A percentile compares a stretch with the other conserved stretches of the same genome.
Conservation (phyloP, 2,797 vertebrate genomes). For the Hippocampus kuda region DNA sequence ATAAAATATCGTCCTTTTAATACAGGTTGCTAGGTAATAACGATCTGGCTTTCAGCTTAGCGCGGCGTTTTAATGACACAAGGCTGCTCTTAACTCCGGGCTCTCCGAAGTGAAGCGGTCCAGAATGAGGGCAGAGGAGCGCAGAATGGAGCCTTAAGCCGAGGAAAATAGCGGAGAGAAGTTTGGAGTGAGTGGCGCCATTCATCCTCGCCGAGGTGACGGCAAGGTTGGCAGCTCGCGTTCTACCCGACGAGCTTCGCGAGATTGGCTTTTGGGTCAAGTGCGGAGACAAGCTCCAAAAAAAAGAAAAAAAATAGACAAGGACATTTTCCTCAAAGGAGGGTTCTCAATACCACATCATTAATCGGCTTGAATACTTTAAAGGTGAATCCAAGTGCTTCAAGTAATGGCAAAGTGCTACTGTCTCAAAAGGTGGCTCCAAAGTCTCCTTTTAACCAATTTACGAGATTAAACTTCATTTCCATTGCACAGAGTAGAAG, state of each 20-base stretch:
- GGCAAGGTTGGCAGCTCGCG: not conserved
- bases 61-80: slow-evolving; percentile 17
- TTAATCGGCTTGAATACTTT: not conserved
- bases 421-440: not conserved
- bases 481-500: not conserved
- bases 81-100: not conserved
- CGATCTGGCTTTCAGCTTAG: slow-evolving; percentile 26
- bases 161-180: no score
- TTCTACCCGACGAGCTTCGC: not conserved
- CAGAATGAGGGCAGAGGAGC: not conserved
- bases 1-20: slow-evolving; percentile 7
- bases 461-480: not conserved
- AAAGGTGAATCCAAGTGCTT: not conserved
- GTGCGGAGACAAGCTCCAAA: not conserved
- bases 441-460: not conserved
- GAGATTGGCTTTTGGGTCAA: not conserved
- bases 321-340: not conserved
- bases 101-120: not conserved
- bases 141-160: not conserved
- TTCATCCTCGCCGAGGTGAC: not conserved
- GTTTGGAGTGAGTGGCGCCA: not conserved
- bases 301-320: not conserved
- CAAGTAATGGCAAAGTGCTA: not conserved
- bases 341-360: not conserved
- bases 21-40: not conserved